Conservation (phyloP, 2,113 vertebrate genomes). For the Lamprotornis superbus region DNA sequence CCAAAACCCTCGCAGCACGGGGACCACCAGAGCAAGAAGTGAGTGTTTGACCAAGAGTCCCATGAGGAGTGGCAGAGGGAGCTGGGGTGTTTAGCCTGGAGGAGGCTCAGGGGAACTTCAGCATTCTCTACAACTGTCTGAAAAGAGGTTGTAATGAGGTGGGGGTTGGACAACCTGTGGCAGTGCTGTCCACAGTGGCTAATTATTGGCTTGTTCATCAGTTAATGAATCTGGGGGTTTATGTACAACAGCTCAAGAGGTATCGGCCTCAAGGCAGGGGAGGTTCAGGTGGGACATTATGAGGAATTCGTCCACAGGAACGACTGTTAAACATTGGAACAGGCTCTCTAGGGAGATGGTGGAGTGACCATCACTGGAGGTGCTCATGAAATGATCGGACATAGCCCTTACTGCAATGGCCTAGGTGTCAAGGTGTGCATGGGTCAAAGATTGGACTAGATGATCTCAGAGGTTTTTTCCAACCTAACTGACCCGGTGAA, state of each 20-base stretch:
- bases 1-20: accelerated
- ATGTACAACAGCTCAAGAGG: neutral
- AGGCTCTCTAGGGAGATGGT: too few relatives aligned
- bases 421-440: too few relatives aligned
- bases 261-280: neutral
- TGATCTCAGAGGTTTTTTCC: neutral
- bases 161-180: neutral
- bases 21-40: accelerated
- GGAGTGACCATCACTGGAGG: neutral
- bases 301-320: neutral
- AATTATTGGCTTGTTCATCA: too few relatives aligned
- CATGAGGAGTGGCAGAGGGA: accelerated
- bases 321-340: neutral
- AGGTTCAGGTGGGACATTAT: neutral
- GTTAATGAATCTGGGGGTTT: neutral
- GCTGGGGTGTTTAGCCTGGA: neutral
- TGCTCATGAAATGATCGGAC: neutral
- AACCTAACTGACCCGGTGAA: neutral
- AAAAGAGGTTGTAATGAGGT: neutral
- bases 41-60: neutral
- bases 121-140: neutral
- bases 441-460: neutral
- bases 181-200: too few relatives aligned
- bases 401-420: neutral
- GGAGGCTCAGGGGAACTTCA: neutral